Evolutionary conservation across 2,888 invertebrate species (phyloP).

Genomic region (Calameuta filiformis): DNA sequence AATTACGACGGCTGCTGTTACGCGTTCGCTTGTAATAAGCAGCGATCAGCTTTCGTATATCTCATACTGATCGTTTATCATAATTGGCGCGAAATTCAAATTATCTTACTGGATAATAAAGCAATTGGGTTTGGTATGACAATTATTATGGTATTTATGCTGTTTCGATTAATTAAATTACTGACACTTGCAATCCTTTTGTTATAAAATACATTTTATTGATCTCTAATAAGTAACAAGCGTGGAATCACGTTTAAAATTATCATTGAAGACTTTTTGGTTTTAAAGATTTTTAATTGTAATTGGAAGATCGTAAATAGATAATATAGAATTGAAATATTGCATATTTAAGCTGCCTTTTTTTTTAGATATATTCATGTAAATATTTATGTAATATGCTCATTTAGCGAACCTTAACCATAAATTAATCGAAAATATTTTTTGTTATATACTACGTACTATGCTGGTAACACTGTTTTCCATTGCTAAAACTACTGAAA

Average conservation of each 20-base stretch:
- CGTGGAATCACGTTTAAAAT: background rate
- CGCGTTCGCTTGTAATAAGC: background rate
- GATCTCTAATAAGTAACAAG: background rate
- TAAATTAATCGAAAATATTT: background rate
- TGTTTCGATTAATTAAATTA: no score
- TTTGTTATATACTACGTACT: background rate
- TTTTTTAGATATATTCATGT: background rate
- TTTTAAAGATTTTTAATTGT: background rate
- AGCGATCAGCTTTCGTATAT: background rate
- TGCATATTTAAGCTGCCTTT: background rate
- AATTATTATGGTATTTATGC: no score
- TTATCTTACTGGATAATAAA: no score
- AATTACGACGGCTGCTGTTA: background rate
- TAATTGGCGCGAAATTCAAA: background rate
- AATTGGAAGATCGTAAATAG: background rate
- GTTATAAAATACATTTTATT: background rate
- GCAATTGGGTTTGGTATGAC: no score
- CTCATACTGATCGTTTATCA: background rate
- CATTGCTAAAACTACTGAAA: no score
- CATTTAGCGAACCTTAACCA: background rate
- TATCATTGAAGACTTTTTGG: background rate
- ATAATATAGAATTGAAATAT: background rate
- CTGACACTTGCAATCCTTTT: no score
- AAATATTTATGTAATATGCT: background rate
- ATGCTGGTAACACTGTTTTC: background rate